Conservation (phyloP, 2,888 invertebrate species). For the Plagiodera versicolora region DNA sequence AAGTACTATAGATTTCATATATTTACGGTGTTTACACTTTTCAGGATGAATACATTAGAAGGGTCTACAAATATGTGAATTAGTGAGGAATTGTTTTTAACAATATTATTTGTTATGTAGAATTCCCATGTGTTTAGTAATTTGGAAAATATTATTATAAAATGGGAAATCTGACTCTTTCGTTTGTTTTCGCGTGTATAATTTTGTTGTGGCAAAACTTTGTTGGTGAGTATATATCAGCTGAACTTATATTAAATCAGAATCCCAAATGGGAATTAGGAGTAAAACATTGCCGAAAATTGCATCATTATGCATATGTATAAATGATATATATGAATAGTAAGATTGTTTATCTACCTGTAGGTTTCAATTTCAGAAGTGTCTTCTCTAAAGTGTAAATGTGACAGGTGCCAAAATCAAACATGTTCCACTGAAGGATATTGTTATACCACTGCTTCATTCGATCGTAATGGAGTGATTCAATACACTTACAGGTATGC, state of each 20-base stretch:
- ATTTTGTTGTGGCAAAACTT: constrained; percentile 47
- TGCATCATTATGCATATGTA: too few relatives aligned
- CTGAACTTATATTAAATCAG: neutral
- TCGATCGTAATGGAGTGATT: constrained; percentile 58
- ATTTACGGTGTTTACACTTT: neutral
- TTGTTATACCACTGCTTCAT: constrained; percentile 67
- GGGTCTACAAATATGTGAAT: neutral
- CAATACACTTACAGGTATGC: constrained; percentile 79
- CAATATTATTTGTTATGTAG: neutral
- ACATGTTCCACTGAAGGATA: constrained; percentile 88
- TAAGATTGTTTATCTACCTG: too few relatives aligned
- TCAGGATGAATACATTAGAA: neutral
- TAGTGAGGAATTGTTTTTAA: neutral
- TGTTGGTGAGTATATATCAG: constrained; percentile 40
- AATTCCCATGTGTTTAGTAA: neutral
- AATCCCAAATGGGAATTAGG: too few relatives aligned
- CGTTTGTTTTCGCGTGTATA: constrained; percentile 44
- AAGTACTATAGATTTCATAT: neutral
- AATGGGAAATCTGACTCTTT: constrained; percentile 31
- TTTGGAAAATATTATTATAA: neutral
- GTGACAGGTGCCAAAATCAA: constrained; percentile 74
- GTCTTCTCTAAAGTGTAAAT: constrained; percentile 73
- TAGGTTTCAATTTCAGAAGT: constrained; percentile 57
- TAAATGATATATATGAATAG: too few relatives aligned
- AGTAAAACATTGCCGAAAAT: too few relatives aligned